phyloP scores from a whole-genome alignment of 2,797 vertebrate genomes.

The Glossophaga mutica region DNA sequence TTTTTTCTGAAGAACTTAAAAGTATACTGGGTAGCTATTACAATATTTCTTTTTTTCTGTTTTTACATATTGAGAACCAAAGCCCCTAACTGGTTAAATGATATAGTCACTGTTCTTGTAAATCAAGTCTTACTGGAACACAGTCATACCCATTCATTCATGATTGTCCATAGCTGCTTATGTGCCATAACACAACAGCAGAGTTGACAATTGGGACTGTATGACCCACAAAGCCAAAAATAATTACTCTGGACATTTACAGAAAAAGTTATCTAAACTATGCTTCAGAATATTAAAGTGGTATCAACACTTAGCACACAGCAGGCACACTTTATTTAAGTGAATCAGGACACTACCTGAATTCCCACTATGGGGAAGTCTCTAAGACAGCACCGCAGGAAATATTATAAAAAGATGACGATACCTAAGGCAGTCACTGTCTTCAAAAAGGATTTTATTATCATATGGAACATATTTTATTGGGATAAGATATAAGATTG shows the following conservation, averaged over 20 bases:
- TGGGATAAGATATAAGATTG: background rate
- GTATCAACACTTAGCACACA: background rate
- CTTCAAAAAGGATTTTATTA: background rate
- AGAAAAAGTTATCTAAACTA: background rate
- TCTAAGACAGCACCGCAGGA: background rate
- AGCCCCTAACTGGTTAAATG: background rate
- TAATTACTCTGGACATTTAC: background rate
- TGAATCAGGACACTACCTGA: background rate
- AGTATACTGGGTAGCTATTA: background rate
- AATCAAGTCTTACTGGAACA: background rate
- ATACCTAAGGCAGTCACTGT: background rate
- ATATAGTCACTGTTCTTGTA: background rate
- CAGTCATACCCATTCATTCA: background rate
- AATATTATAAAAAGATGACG: background rate
- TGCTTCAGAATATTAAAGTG: background rate
- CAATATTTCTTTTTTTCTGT: background rate
- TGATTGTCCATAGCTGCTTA: background rate
- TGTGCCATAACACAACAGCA: background rate
- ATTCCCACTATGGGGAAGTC: background rate
- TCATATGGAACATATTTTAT: background rate
- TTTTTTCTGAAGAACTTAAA: constrained; percentile 40
- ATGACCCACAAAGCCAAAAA: background rate
- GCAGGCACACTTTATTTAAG: background rate
- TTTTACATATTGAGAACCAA: background rate
- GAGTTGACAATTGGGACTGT: background rate